Base-by-base conservation (phyloP, 2,888 invertebrate species). In the Cantharis flavilabris region DNA sequence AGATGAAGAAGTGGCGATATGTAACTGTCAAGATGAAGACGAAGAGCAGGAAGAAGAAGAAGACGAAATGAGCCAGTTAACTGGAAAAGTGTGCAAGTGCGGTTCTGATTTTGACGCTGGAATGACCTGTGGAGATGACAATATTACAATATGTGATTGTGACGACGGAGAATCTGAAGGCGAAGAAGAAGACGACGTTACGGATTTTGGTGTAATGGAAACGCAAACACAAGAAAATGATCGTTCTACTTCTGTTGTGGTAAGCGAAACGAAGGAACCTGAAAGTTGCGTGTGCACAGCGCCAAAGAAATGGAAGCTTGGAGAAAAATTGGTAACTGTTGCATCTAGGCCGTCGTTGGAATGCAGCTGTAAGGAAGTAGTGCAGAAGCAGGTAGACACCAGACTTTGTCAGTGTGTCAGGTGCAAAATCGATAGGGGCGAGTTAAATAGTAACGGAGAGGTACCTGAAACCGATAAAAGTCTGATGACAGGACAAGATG, bases 291-390 rank as follows among this genome's bases (percentile, higher is more conserved):
- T 7, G n/a, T 49, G 49, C n/a, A 49, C 49, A n/a, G 49, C 7
- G 7, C 49, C 49, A 49, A 49, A 49, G 49, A 49, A 49, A 49
- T 49, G 49, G 49, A 49, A 49, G n/a, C 49, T 49, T 49, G 49
- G 33, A n/a, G 72, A 76, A 64, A 28, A 69, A 10, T 16, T 76
- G 5, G 62, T 72, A 30, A 69, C 20, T 20, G 62, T 74, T 9
- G 77, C 62, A 18, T n/a, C 74, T 20, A 64, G 70, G 23, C 16
- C 62, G 9, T 72, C 74, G 2, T 69, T 26, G 49, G 73, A 65
- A 11, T 84, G 84, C 75, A 78, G 70, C 65, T 85, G 84, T 65
- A 82, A 81, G 70, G 81, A 82, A 73, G 81, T 80, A 69, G 78
- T 80, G n/a, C 77, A 80, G 23, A 78, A 80, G n/a, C 72, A 79